Conservation (phyloP, 2,888 invertebrate genomes). For the Drosophila pseudotakahashii region DNA sequence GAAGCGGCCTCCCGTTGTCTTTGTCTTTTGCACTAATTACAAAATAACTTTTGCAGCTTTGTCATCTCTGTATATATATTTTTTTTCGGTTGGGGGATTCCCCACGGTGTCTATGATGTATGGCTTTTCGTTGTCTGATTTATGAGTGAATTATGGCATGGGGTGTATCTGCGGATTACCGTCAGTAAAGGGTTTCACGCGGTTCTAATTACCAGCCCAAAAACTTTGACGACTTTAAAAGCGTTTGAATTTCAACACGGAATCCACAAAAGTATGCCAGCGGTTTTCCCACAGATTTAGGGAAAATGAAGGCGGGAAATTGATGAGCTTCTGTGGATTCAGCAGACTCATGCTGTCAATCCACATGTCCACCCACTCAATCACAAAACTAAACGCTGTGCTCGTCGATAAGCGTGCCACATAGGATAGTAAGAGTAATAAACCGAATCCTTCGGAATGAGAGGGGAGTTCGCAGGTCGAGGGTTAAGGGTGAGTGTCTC, state of each 20-base stretch:
- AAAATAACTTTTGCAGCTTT: slow-evolving; percentile 70
- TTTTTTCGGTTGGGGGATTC: slow-evolving; percentile 55
- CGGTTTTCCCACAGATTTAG: slow-evolving; percentile 13
- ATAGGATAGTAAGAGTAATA: slow-evolving; percentile 21
- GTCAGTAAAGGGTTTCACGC: slow-evolving; percentile 56
- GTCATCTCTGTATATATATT: slow-evolving; percentile 59
- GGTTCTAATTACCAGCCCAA: slow-evolving; percentile 65
- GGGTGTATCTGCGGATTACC: slow-evolving; percentile 36
- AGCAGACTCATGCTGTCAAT: slow-evolving; percentile 82
- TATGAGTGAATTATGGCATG: slow-evolving; percentile 15
- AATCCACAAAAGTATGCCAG: slow-evolving; percentile 14
- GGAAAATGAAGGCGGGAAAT: slow-evolving; percentile 14
- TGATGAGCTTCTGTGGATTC: slow-evolving; percentile 70
- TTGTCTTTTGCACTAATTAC: slow-evolving; percentile 70
- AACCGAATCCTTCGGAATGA: slow-evolving; percentile 24
- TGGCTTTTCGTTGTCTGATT: slow-evolving; percentile 67
- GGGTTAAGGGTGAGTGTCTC: slow-evolving; percentile 28
- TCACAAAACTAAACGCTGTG: slow-evolving; percentile 74
- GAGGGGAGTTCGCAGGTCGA: slow-evolving; percentile 9
- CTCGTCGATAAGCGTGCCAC: slow-evolving; percentile 74
- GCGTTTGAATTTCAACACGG: slow-evolving; percentile 16
- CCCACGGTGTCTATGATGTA: slow-evolving; percentile 73
- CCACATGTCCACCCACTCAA: slow-evolving; percentile 80
- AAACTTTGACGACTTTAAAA: slow-evolving; percentile 40
- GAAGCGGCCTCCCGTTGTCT: slow-evolving; percentile 30